Evolutionary conservation across 2,888 invertebrate species (phyloP).

Genomic region (Nineta flava): DNA sequence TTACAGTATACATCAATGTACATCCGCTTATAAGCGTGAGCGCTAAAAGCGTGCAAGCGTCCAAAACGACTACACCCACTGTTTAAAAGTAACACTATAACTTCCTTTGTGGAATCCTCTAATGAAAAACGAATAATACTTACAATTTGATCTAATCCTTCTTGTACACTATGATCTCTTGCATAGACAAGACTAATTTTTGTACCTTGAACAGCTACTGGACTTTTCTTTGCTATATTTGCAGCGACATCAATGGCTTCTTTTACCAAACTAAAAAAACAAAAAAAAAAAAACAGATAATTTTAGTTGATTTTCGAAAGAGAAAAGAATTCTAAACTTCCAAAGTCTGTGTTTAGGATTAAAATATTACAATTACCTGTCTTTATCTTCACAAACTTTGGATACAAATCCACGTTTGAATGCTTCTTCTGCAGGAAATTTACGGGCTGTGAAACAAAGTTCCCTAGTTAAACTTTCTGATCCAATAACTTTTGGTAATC

Average conservation of each 20-base stretch:
- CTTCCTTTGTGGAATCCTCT: background rate
- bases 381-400: slow-evolving; percentile 49
- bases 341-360: too few species aligned
- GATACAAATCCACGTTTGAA: slow-evolving; percentile 69
- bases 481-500: slow-evolving; percentile 81
- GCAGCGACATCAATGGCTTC: slow-evolving; percentile 60
- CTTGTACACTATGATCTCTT: slow-evolving; percentile 70
- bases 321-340: background rate
- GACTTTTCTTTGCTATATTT: slow-evolving; percentile 74
- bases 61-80: too few species aligned
- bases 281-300: slow-evolving; percentile 1
- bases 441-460: slow-evolving; percentile 72
- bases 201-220: slow-evolving; percentile 85
- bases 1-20: too few species aligned
- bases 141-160: slow-evolving; percentile 84
- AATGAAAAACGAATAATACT: slow-evolving; percentile 28
- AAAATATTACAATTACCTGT: slow-evolving; percentile 31
- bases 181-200: slow-evolving; percentile 75
- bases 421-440: slow-evolving; percentile 69
- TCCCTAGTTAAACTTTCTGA: slow-evolving; percentile 78
- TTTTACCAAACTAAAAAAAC: slow-evolving; percentile 39
- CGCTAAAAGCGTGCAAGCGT: too few species aligned
- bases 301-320: too few species aligned
- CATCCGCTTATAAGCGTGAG: too few species aligned
- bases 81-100: too few species aligned